Evolutionary conservation across 2,113 vertebrate species (phyloP).

Genomic region (Monopterus albus): DNA sequence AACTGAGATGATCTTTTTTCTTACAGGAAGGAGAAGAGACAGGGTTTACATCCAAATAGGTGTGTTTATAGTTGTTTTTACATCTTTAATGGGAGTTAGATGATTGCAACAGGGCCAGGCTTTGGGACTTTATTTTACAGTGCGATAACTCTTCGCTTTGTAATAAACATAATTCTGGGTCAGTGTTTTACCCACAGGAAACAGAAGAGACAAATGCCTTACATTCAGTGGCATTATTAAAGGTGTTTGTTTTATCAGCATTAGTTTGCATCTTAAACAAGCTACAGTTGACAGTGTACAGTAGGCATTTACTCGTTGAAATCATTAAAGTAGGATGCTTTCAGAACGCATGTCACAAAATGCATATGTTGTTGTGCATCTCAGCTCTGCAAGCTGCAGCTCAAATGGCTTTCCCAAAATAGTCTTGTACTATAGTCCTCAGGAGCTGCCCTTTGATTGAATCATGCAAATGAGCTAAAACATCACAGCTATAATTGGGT

Average conservation of each 20-base stretch:
- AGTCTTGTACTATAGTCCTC: slow-evolving; percentile 12
- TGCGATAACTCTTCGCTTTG: slow-evolving; percentile 34
- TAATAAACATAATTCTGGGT: slow-evolving; percentile 32
- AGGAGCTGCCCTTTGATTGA: slow-evolving; percentile 45
- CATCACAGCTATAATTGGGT: slow-evolving; percentile 56
- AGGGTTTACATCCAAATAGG: slow-evolving; percentile 40
- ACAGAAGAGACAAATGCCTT: slow-evolving; percentile 31
- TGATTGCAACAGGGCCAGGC: slow-evolving; percentile 44
- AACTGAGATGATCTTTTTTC: slow-evolving; percentile 40
- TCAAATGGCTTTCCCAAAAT: slow-evolving; percentile 23
- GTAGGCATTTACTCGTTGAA: slow-evolving; percentile 16
- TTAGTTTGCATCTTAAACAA: slow-evolving; percentile 50
- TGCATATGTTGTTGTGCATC: slow-evolving; percentile 16
- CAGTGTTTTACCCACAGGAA: slow-evolving; percentile 47
- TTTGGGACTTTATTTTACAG: slow-evolving; percentile 41
- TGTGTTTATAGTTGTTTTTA: slow-evolving; percentile 47
- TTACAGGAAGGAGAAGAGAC: slow-evolving; percentile 24
- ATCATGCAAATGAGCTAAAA: slow-evolving; percentile 62
- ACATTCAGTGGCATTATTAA: slow-evolving; percentile 52
- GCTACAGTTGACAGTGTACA: slow-evolving; percentile 11
- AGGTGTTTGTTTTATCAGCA: slow-evolving; percentile 29
- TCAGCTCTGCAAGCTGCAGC: slow-evolving; percentile 13
- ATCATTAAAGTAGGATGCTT: neutral
- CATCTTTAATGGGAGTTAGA: slow-evolving; percentile 27
- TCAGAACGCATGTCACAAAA: neutral